Conservation (phyloP, 1,140 invertebrate species). For the Trachymyrmex cornetzi region DNA sequence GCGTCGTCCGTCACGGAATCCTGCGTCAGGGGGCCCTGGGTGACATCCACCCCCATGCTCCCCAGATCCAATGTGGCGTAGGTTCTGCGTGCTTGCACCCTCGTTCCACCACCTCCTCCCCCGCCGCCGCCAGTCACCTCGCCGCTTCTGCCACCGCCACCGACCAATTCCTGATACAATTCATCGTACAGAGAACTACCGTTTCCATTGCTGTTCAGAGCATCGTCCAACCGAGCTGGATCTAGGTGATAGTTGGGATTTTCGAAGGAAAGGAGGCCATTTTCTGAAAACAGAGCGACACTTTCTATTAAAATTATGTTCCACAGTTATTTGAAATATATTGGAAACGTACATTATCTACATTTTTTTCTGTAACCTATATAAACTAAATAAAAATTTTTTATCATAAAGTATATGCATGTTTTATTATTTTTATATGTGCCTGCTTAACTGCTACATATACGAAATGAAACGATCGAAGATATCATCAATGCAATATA, state of each 20-base stretch:
- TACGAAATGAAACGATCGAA: constrained; percentile 6
- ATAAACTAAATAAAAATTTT: constrained; percentile 8
- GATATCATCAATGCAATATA: constrained; percentile 7
- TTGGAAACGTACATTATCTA: background rate
- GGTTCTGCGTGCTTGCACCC: constrained; percentile 87
- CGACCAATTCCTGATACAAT: constrained; percentile 89
- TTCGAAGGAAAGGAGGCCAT: constrained; percentile 94
- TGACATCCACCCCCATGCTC: constrained; percentile 91
- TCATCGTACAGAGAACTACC: constrained; percentile 88
- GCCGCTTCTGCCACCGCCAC: constrained; percentile 77
- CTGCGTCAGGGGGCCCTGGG: constrained; percentile 88
- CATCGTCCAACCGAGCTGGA: constrained; percentile 92
- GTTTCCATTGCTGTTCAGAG: constrained; percentile 91
- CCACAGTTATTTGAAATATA: background rate
- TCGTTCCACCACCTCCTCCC: constrained; percentile 79
- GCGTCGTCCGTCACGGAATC: constrained; percentile 87
- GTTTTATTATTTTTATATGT: constrained; percentile 3
- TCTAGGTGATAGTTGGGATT: constrained; percentile 95
- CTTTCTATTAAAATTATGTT: background rate
- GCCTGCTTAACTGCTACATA: background rate
- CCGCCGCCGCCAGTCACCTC: constrained; percentile 75
- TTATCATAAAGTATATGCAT: background rate
- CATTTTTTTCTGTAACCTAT: background rate
- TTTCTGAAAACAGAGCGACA: constrained; percentile 88
- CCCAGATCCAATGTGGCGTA: constrained; percentile 90